Evolutionary conservation across 2,888 invertebrate genomes (phyloP).

Genomic region (Pteria penguin): DNA sequence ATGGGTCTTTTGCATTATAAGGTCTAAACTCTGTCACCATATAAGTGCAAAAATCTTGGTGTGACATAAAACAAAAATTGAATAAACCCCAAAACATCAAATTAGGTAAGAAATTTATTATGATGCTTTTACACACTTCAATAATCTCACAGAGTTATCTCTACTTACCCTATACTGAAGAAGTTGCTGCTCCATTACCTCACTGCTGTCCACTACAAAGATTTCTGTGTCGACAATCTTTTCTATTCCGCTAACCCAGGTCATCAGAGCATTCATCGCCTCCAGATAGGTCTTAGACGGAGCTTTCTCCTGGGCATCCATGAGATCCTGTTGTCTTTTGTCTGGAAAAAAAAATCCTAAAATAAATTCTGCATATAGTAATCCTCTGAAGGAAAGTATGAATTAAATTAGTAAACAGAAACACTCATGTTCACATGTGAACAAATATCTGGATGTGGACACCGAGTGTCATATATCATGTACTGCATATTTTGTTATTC

Average conservation of each 20-base stretch:
- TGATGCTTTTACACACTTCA: too few relatives aligned
- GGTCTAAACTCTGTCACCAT: too few relatives aligned
- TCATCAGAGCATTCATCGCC: conserved; percentile 77
- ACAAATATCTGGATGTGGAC: background rate
- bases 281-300: conserved; percentile 80
- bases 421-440: background rate
- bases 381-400: too few relatives aligned
- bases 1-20: too few relatives aligned
- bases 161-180: conserved; percentile 76
- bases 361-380: too few relatives aligned
- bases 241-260: conserved; percentile 79
- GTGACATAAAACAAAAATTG: too few relatives aligned
- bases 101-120: too few relatives aligned
- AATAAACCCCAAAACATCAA: too few relatives aligned
- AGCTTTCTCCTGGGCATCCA: conserved; percentile 75
- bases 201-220: conserved; percentile 68
- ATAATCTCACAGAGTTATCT: too few relatives aligned
- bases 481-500: too few relatives aligned
- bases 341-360: conserved; percentile 72
- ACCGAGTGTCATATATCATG: background rate
- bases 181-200: conserved; percentile 77
- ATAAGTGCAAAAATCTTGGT: too few relatives aligned
- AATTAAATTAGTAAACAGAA: too few relatives aligned
- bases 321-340: conserved; percentile 82
- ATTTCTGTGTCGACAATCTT: conserved; percentile 75